Conservation (phyloP, 2,797 vertebrate genomes). For the Tenualosa ilisha region DNA sequence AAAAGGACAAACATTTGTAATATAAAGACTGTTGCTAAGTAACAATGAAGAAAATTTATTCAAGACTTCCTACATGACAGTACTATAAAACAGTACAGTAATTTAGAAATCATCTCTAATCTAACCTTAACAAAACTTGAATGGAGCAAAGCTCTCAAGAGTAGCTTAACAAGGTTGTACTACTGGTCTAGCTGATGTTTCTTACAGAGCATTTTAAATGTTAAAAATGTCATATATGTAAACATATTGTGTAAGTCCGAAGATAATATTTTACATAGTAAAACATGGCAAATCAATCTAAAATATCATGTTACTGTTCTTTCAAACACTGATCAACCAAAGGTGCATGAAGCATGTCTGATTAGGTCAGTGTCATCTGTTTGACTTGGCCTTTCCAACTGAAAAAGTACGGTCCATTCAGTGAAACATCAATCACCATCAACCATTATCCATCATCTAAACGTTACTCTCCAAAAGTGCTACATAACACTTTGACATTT, state of each 20-base stretch:
- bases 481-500: not conserved
- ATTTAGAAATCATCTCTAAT: constrained; percentile 61
- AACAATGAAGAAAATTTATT: constrained; percentile 53
- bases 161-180: not conserved
- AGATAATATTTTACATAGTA: constrained; percentile 18
- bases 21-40: not conserved
- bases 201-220: not conserved
- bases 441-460: not conserved
- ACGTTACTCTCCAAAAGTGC: not conserved
- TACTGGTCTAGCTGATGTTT: not conserved
- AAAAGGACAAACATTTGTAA: not conserved
- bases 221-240: constrained; percentile 2
- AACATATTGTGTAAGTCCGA: not conserved
- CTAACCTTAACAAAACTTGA: not conserved
- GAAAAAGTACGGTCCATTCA: not conserved
- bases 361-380: not conserved
- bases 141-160: not conserved
- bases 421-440: not conserved
- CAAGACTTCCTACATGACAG: constrained; percentile 67
- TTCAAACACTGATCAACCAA: not conserved
- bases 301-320: not conserved
- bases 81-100: constrained; percentile 81
- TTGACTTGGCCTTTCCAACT: not conserved
- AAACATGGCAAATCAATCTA: not conserved
- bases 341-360: not conserved